A percentile compares a stretch with the other conserved stretches of the same genome.
phyloP scores from a whole-genome alignment of 2,113 vertebrate genomes.

The Eubucco bourcierii region DNA sequence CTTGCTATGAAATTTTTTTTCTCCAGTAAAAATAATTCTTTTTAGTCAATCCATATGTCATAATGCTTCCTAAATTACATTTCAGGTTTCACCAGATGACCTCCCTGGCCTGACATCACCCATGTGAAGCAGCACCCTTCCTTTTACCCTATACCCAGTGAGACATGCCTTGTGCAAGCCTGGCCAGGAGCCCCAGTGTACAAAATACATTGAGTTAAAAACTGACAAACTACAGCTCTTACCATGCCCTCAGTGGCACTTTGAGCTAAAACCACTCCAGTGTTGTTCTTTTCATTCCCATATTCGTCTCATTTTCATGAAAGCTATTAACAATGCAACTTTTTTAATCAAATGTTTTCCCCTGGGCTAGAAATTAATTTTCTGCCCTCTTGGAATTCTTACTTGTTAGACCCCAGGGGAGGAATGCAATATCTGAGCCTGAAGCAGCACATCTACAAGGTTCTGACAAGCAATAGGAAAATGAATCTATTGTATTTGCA shows the following conservation, averaged over 20 bases:
- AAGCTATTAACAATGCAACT: neutral
- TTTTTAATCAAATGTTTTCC: constrained; percentile 40
- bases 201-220: neutral
- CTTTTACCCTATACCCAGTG: neutral
- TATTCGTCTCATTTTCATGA: constrained; percentile 27
- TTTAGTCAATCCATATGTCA: neutral
- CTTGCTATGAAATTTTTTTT: neutral
- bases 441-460: neutral
- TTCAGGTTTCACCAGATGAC: neutral
- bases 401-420: neutral
- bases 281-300: neutral
- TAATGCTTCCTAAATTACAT: neutral
- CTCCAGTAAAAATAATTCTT: neutral
- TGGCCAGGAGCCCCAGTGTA: neutral
- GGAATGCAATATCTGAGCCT: constrained; percentile 5
- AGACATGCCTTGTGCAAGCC: neutral
- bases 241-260: neutral
- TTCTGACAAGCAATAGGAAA: constrained; percentile 5
- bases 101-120: neutral
- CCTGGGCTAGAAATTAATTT: constrained; percentile 50
- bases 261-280: neutral
- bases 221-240: neutral
- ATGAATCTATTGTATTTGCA: neutral
- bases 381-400: constrained; percentile 44
- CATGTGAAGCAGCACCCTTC: neutral